Evolutionary conservation across 2,113 vertebrate species (phyloP), one percentile per base, ranked within the genome.

Genomic region (Mus spicilegus): DNA sequence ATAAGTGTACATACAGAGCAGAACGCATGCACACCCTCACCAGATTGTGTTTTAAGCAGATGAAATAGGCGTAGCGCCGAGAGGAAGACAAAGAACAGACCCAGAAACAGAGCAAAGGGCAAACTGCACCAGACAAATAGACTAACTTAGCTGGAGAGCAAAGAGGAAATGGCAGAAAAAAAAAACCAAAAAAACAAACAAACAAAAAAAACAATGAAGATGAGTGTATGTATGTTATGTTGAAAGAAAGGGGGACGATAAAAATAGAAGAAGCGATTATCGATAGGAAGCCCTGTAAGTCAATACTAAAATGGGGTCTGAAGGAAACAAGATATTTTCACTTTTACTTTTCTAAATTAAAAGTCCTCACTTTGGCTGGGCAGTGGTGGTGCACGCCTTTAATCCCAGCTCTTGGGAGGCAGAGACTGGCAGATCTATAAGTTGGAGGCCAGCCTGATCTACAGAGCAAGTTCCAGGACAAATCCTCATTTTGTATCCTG

Each of bases 261-360:
- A 75, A 49, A 30, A 90, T 24, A 73, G 30, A 86, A 94, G n/a
- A 69, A 42, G 7, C 58, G 69, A 22, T 65, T 69, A 76, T 13
- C 80, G 20, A 22, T 49, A 36, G 82, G 4, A 46, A 90, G 46
- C 78, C 36, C 24, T 5, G 72, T 20, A 92, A 49, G 16, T 88
- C 58, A 78, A 63, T 42, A 88, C 33, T 80, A 49, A 94, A 82
- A 54, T 56, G 26, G 36, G 10, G 11, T 14, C 67, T 67, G 28
- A 94, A 91, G 49, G 58, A 89, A 80, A 75, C 93, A 14, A 90
- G 89, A 94, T 33, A 46, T 61, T 86, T 93, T 91, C 39, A 81
- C 7, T 87, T 76, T 90, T 33, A 89, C 19, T 72, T 91, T 80
- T 33, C 84, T 39, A 39, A 70, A 67, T 0, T 46, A 36, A 93